phyloP scores from a whole-genome alignment of 2,888 invertebrate species.

The Ephialtes manifestator region DNA sequence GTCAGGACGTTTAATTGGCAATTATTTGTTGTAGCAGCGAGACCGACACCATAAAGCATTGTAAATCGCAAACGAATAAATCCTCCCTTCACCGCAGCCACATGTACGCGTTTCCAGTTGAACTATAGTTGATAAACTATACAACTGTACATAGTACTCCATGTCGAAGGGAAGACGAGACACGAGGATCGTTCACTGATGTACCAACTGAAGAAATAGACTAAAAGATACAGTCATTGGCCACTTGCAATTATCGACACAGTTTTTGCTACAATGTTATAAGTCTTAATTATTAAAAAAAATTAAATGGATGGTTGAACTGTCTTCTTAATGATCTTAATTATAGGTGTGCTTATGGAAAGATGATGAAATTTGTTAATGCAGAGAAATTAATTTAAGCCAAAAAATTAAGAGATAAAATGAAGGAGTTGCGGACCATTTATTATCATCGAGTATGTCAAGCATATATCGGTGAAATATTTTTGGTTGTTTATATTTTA shows the following conservation, averaged over 20 bases:
- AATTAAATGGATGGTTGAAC: too few species aligned
- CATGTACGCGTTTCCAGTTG: conserved; percentile 27
- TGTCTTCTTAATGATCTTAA: too few species aligned
- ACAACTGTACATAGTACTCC: conserved; percentile 31
- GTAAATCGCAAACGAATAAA: conserved; percentile 81
- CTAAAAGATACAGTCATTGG: not conserved
- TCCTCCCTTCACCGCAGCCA: conserved; percentile 75
- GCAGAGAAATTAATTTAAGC: too few species aligned
- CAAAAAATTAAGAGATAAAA: too few species aligned
- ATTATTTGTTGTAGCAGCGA: conserved; percentile 82
- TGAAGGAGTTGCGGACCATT: too few species aligned
- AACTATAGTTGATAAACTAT: conserved; percentile 53
- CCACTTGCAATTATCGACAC: not conserved
- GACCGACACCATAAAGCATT: conserved; percentile 81
- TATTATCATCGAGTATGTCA: too few species aligned
- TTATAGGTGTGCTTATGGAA: too few species aligned
- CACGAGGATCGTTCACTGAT: conserved; percentile 45
- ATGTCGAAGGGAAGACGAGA: conserved; percentile 53
- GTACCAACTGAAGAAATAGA: conserved; percentile 22
- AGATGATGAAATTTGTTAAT: too few species aligned
- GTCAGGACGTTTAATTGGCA: conserved; percentile 82
- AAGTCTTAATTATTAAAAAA: too few species aligned
- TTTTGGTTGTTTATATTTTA: too few species aligned
- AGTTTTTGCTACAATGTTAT: too few species aligned
- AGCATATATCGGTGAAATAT: too few species aligned